Percentiles rank a stretch among this genome's conserved stretches.
These are phyloP conservation scores for Spicauda simplicius DNA, from an alignment of 2,888 invertebrate species.

Conservation along the genomic window DNA sequence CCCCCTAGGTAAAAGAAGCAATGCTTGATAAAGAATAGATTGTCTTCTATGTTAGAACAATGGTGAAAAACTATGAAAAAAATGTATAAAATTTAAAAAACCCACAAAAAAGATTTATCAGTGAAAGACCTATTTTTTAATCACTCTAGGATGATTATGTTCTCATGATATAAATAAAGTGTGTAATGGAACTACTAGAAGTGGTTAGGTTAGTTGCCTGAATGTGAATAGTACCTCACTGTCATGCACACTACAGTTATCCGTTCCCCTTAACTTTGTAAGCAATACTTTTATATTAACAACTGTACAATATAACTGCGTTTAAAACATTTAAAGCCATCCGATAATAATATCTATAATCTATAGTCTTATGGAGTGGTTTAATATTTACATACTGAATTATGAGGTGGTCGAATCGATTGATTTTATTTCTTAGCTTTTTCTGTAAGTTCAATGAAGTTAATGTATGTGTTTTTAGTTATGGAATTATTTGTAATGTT, in stretches of 20 bases:
- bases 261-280: constrained; percentile 22
- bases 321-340: constrained; percentile 4
- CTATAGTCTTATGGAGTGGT: constrained; percentile 63
- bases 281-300: constrained; percentile 24
- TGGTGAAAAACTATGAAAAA: constrained; percentile 67
- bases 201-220: constrained; percentile 39
- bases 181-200: constrained; percentile 31
- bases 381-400: constrained; percentile 53
- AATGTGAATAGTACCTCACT: not conserved
- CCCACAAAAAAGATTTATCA: constrained; percentile 69
- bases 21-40: constrained; percentile 64
- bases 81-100: constrained; percentile 71
- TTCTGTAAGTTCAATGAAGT: constrained; percentile 49
- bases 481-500: constrained; percentile 35
- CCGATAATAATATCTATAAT: constrained; percentile 44
- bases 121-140: constrained; percentile 52
- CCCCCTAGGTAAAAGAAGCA: constrained; percentile 46
- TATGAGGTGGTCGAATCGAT: constrained; percentile 49
- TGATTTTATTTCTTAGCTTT: constrained; percentile 61
- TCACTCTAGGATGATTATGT: constrained; percentile 48
- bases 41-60: constrained; percentile 56
- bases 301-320: constrained; percentile 13
- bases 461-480: constrained; percentile 33
- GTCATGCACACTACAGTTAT: constrained; percentile 31
- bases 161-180: constrained; percentile 15